Base-by-base conservation (phyloP, 2,888 invertebrate species). In the Idaea aversata region DNA sequence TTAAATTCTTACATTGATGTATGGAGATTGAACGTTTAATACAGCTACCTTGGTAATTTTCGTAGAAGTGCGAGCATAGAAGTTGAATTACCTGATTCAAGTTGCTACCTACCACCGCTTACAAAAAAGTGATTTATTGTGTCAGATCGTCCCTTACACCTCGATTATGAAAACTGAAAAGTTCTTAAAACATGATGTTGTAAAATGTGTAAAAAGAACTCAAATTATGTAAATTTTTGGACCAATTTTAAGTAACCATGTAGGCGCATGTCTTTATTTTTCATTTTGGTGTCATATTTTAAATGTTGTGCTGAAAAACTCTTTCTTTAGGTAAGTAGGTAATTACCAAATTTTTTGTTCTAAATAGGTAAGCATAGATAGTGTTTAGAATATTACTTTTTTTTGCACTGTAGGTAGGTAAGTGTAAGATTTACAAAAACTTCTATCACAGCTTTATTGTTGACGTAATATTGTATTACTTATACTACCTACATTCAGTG, bases 161-260 rank as follows among this genome's bases (percentile, higher is more conserved):
- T 57, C 7, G 57, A 57, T 16, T 58, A 59, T 34, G 59, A 7
- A 16, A 16, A 6, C 34, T 25, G 25, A 25, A 25, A 25, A 25
- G 25, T 25, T 13, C 59, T 59, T 34, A 15, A 34, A 15, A 59
- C n/a, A 7, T 13, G 13, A 47, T 47, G 47, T 47, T 47, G 13
- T 47, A 10, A 38, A 38, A 38, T n/a, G n/a, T 25, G 25, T 25
- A 25, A 25, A 25, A 25, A 25, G 25, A 10, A 47, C 47, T 47
- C 10, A 78, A 82, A 83, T 83, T 78, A 79, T 85, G 82, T 75
- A 81, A 82, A 82, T 75, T 78, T 88, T 88, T 77, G 91, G 91
- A 91, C 91, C 91, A 91, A 92, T 92, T 91, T 92, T 92, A 86
- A 78, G 89, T 91, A 91, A 91, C 80, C 75, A 73, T 79, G 83